Evolutionary conservation across 2,888 invertebrate genomes (phyloP).

Genomic region (Apamea sordens): DNA sequence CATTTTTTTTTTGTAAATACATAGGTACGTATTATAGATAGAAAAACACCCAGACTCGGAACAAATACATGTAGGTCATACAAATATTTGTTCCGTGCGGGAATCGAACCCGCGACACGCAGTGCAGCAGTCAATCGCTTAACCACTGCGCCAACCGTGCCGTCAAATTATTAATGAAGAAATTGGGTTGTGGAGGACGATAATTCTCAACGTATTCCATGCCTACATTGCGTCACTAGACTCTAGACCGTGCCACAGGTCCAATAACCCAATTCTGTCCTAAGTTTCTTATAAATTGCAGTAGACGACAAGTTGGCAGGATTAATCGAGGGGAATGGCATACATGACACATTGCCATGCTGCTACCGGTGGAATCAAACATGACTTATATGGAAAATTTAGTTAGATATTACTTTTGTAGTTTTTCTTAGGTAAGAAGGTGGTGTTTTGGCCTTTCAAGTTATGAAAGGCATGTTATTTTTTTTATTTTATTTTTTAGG

Average conservation of each 20-base stretch:
- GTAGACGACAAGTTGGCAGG: slow-evolving; percentile 53
- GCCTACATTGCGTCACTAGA: slow-evolving; percentile 14
- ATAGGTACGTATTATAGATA: too few species aligned
- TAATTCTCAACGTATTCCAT: background rate
- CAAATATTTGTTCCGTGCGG: too few species aligned
- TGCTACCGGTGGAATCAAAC: slow-evolving; percentile 29
- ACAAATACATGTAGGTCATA: too few species aligned
- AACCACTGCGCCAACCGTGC: too few species aligned
- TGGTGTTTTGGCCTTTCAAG: background rate
- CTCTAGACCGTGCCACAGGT: slow-evolving; percentile 24
- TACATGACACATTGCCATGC: slow-evolving; percentile 46
- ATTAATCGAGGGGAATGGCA: slow-evolving; percentile 47
- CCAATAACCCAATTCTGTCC: slow-evolving; percentile 58
- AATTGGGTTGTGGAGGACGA: background rate
- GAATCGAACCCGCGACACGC: too few species aligned
- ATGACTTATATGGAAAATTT: slow-evolving; percentile 23
- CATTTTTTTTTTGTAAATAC: too few species aligned
- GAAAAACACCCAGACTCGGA: too few species aligned
- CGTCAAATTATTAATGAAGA: too few species aligned
- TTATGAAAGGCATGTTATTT: background rate
- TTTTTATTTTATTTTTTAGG: too few species aligned
- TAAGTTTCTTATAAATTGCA: slow-evolving; percentile 60
- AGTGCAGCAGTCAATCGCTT: too few species aligned
- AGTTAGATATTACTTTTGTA: background rate
- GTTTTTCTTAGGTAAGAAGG: background rate